A percentile compares a stretch with the other conserved stretches of the same genome.
phyloP scores from a whole-genome alignment of 2,797 vertebrate genomes.

The Pseudotriccus pelzelni region DNA sequence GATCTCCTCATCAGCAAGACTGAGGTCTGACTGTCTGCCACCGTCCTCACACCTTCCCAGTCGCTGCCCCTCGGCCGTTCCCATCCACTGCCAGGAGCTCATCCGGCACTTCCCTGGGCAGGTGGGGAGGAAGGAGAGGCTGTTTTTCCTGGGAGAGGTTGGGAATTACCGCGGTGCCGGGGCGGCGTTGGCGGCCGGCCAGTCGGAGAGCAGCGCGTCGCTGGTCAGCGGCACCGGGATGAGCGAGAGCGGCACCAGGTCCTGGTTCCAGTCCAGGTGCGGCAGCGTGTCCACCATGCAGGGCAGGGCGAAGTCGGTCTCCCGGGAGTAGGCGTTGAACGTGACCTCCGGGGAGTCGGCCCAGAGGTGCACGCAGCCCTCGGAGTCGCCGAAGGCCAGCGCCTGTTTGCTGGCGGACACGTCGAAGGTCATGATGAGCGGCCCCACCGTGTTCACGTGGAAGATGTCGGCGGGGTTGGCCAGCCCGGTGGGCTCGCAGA shows the following conservation, averaged over 20 bases:
- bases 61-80: fast-evolving
- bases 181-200: constrained; percentile 82
- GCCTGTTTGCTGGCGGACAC: constrained; percentile 96
- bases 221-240: constrained; percentile 91
- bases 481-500: constrained; percentile 95
- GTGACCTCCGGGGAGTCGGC: constrained; percentile 90
- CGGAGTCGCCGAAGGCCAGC: constrained; percentile 93
- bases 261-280: constrained; percentile 96
- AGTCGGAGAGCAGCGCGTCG: constrained; percentile 90
- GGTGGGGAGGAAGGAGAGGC: not conserved
- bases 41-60: not conserved
- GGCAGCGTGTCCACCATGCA: constrained; percentile 93
- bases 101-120: fast-evolving
- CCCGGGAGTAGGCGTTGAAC: constrained; percentile 92
- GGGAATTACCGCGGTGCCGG: constrained; percentile 87
- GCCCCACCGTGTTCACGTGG: constrained; percentile 95
- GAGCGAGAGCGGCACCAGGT: constrained; percentile 92
- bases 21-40: fast-evolving
- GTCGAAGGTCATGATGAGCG: constrained; percentile 94
- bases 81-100: fast-evolving
- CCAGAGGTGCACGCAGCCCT: constrained; percentile 95
- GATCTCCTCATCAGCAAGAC: too few relatives aligned
- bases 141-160: not conserved
- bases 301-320: constrained; percentile 92
- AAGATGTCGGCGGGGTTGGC: constrained; percentile 94